Evolutionary conservation across 2,888 invertebrate species (phyloP).

Genomic region (Cheiracanthium punctorium): DNA sequence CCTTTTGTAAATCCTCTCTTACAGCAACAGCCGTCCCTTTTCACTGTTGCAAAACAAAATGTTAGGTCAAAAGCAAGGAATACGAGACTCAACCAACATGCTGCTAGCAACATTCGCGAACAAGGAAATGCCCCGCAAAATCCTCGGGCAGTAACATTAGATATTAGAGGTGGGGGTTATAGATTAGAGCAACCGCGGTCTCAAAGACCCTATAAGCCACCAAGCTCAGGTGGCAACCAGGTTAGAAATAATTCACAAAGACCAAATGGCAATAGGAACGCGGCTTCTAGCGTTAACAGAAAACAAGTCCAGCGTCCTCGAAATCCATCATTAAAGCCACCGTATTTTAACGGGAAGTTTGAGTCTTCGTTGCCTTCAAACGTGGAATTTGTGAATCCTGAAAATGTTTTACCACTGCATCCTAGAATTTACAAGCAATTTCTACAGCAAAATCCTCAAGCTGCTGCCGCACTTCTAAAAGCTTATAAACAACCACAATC

Average conservation of each 20-base stretch:
- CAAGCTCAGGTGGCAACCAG: slow-evolving; percentile 19
- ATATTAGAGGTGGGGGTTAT: slow-evolving; percentile 60
- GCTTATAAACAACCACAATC: not conserved
- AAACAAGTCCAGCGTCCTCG: slow-evolving; percentile 28
- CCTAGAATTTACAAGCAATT: slow-evolving; percentile 59
- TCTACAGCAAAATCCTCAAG: slow-evolving; percentile 50
- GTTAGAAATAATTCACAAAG: slow-evolving; percentile 14
- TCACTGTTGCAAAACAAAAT: not conserved
- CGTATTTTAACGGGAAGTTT: slow-evolving; percentile 49
- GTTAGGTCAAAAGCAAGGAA: not conserved
- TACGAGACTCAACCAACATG: slow-evolving; percentile 6
- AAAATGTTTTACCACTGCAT: slow-evolving; percentile 53
- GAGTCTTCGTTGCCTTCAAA: slow-evolving; percentile 43
- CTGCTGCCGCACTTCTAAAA: not conserved
- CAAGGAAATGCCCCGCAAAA: slow-evolving; percentile 8
- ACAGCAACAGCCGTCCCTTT: not conserved
- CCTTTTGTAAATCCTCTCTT: slow-evolving; percentile 40
- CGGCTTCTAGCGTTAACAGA: slow-evolving; percentile 5
- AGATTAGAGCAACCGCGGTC: slow-evolving; percentile 37
- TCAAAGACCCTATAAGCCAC: slow-evolving; percentile 37
- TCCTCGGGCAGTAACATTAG: slow-evolving; percentile 46
- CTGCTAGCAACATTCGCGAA: not conserved
- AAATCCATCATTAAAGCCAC: slow-evolving; percentile 41
- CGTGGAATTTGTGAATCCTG: slow-evolving; percentile 56
- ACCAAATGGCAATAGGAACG: not conserved